Percentiles rank a stretch among this genome's conserved stretches.
Conservation (phyloP, 1,140 invertebrate species). For the Bombus superbus region DNA sequence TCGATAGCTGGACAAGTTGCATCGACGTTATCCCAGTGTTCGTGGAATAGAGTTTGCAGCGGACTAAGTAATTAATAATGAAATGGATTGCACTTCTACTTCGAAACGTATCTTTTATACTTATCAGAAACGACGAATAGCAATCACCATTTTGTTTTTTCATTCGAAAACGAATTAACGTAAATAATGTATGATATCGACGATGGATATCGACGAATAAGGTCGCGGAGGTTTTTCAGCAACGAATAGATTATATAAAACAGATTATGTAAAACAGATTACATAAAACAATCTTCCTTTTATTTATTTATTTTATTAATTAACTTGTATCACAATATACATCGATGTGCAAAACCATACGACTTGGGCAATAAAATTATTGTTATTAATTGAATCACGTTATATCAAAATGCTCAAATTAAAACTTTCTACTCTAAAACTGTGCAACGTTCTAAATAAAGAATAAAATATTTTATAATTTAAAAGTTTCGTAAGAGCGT, state of each 20-base stretch:
- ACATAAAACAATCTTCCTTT: neutral
- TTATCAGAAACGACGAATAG: too few species aligned
- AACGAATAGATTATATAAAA: neutral
- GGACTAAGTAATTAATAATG: neutral
- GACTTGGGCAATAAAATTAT: neutral
- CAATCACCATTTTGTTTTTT: too few species aligned
- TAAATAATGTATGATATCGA: neutral
- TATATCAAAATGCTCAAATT: neutral
- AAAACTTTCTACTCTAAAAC: neutral
- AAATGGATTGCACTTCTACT: too few species aligned
- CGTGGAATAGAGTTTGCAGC: neutral
- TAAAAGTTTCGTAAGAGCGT: neutral
- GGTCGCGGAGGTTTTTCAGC: neutral
- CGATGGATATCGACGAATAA: neutral
- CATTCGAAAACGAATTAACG: neutral
- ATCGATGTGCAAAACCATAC: neutral
- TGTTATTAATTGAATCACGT: neutral
- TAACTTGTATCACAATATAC: neutral
- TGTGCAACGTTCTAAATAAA: too few species aligned
- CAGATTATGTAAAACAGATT: neutral
- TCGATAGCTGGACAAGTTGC: neutral
- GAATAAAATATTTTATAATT: too few species aligned
- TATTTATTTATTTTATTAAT: neutral
- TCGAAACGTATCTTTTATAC: too few species aligned
- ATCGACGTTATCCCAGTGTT: neutral